These are phyloP conservation scores for Thamnophis sirtalis DNA, from an alignment of 2,113 vertebrate genomes.

Conservation along the genomic window DNA sequence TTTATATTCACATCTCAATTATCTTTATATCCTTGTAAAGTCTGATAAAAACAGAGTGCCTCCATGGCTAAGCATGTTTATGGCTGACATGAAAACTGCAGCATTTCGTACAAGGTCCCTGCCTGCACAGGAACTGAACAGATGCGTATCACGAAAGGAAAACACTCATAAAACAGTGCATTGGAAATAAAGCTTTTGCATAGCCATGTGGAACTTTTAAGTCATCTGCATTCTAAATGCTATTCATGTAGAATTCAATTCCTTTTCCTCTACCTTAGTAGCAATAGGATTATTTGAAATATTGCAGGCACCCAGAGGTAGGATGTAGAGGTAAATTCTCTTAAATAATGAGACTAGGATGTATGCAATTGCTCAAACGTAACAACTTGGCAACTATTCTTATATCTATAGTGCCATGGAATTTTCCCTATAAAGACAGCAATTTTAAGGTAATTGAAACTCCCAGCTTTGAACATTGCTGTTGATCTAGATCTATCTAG, in stretches of 20 bases:
- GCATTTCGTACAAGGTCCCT: background rate
- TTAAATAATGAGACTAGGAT: background rate
- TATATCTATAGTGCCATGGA: background rate
- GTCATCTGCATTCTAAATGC: background rate
- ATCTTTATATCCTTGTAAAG: background rate
- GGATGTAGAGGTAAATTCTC: background rate
- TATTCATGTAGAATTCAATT: background rate
- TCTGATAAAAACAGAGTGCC: background rate
- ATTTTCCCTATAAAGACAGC: background rate
- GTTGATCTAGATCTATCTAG: background rate
- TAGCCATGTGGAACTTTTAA: background rate
- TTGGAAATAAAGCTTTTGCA: background rate
- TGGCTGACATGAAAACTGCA: background rate
- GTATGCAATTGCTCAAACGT: background rate
- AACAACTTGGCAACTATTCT: background rate
- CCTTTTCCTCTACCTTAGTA: background rate
- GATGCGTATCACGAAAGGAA: background rate
- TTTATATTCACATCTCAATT: background rate
- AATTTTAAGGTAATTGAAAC: background rate
- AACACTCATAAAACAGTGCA: background rate
- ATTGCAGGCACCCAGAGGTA: background rate
- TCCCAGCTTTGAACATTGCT: background rate
- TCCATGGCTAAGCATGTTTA: background rate
- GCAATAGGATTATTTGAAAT: background rate
- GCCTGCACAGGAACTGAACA: background rate